Conservation (phyloP, 2,888 invertebrate genomes). For the Oxycera nigricornis region DNA sequence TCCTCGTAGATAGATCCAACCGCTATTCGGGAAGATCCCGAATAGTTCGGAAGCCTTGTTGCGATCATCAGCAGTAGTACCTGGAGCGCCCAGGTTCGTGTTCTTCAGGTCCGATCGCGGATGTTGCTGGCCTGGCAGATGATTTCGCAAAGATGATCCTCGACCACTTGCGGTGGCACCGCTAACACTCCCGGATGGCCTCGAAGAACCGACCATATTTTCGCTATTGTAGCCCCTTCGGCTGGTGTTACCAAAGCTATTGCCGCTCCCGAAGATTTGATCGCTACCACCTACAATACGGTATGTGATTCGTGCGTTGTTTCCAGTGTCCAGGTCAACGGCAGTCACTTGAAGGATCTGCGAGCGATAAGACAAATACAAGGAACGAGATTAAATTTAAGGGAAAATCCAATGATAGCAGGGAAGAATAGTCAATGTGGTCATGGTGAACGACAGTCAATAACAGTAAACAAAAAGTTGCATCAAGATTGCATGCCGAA, state of each 20-base stretch:
- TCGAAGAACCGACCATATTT: not conserved
- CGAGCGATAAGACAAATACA: not conserved
- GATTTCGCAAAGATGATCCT: conserved; percentile 31
- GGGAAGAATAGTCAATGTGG: conserved; percentile 23
- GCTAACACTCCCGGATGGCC: conserved; percentile 15
- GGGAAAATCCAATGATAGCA: conserved; percentile 24
- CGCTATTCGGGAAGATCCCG: conserved; percentile 86
- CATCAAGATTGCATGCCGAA: conserved; percentile 30
- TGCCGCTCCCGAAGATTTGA: conserved; percentile 56
- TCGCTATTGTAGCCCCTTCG: conserved; percentile 26
- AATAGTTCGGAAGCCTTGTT: conserved; percentile 71
- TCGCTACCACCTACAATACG: conserved; percentile 67
- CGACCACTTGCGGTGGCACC: not conserved
- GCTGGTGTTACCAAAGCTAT: conserved; percentile 50
- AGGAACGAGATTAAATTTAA: not conserved
- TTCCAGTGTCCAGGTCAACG: conserved; percentile 91
- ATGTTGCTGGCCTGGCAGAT: conserved; percentile 32
- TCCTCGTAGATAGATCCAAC: conserved; percentile 82
- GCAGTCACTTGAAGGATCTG: conserved; percentile 89
- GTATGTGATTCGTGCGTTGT: conserved; percentile 92
- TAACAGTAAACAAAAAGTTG: conserved; percentile 30
- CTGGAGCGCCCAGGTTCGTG: conserved; percentile 36
- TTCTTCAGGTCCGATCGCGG: conserved; percentile 28
- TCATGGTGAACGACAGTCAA: conserved; percentile 22
- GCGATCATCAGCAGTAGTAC: conserved; percentile 50